A percentile compares a stretch with the other conserved stretches of the same genome.
phyloP scores from a whole-genome alignment of 2,888 invertebrate genomes.

The Ormyrus rosae region DNA sequence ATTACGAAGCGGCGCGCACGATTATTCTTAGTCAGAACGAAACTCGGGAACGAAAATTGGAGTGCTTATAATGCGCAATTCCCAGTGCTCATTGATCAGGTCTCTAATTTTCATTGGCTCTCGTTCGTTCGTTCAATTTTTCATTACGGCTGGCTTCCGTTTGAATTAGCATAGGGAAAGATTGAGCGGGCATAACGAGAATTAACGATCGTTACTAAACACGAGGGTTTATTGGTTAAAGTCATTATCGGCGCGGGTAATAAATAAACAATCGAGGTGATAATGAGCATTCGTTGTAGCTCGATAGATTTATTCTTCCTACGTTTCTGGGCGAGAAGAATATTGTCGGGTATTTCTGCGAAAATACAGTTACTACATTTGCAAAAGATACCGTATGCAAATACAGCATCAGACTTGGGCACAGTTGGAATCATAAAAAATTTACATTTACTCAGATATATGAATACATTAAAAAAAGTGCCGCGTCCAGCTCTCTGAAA shows the following conservation, averaged over 20 bases:
- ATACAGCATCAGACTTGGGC: too few relatives aligned
- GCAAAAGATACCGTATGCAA: too few relatives aligned
- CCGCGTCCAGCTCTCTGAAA: too few relatives aligned
- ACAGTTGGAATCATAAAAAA: too few relatives aligned
- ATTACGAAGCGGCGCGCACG: too few relatives aligned
- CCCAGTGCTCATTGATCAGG: slow-evolving; percentile 2
- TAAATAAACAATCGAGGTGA: background rate
- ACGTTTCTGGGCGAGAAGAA: too few relatives aligned
- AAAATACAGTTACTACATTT: too few relatives aligned
- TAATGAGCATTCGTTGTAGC: background rate
- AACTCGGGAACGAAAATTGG: slow-evolving; percentile 1
- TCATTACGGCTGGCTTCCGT: slow-evolving; percentile 13
- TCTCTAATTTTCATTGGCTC: slow-evolving; percentile 20
- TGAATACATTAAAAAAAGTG: too few relatives aligned
- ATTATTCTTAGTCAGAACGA: background rate
- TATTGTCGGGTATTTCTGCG: too few relatives aligned
- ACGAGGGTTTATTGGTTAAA: slow-evolving; percentile 1
- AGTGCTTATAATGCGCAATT: background rate
- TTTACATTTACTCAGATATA: too few relatives aligned
- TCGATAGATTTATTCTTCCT: too few relatives aligned
- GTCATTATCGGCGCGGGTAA: background rate
- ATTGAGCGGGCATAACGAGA: slow-evolving; percentile 1
- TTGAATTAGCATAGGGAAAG: slow-evolving; percentile 8
- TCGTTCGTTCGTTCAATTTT: background rate
- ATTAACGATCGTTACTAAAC: background rate